Evolutionary conservation across 2,888 invertebrate species (phyloP).

Genomic region (Trisateles emortualis): DNA sequence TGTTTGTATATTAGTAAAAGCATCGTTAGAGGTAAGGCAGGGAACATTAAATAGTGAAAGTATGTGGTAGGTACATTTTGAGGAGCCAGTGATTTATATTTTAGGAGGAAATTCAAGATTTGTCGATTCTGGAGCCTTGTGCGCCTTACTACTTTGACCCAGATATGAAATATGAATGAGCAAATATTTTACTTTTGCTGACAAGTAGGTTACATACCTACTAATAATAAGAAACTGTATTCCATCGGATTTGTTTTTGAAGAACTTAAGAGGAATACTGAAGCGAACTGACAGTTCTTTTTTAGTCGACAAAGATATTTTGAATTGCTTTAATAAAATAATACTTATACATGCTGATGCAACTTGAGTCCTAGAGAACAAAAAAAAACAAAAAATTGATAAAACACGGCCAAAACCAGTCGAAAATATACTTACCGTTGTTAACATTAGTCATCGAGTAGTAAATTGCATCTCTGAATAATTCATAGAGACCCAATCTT

Average conservation of each 20-base stretch:
- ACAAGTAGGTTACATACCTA: too few species aligned
- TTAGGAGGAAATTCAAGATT: not conserved
- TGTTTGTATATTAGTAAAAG: too few species aligned
- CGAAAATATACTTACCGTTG: constrained; percentile 7
- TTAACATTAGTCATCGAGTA: constrained; percentile 16
- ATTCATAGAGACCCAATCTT: constrained; percentile 30
- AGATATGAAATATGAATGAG: constrained; percentile 2
- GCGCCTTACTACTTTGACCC: not conserved
- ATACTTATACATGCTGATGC: too few species aligned
- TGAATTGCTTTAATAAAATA: too few species aligned
- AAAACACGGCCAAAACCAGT: constrained; percentile 1
- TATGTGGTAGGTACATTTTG: not conserved
- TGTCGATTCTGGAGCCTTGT: not conserved
- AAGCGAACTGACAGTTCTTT: not conserved
- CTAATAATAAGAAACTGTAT: not conserved
- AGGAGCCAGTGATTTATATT: not conserved
- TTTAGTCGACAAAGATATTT: not conserved
- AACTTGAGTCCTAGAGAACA: not conserved
- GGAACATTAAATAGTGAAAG: too few species aligned
- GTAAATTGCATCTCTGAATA: constrained; percentile 34
- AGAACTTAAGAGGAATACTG: not conserved
- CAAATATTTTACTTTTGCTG: not conserved
- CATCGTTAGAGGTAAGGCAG: too few species aligned
- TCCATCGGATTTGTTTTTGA: not conserved
- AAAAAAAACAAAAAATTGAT: not conserved